Conservation (phyloP, 2,888 invertebrate genomes). For the Xylota sylvarum region DNA sequence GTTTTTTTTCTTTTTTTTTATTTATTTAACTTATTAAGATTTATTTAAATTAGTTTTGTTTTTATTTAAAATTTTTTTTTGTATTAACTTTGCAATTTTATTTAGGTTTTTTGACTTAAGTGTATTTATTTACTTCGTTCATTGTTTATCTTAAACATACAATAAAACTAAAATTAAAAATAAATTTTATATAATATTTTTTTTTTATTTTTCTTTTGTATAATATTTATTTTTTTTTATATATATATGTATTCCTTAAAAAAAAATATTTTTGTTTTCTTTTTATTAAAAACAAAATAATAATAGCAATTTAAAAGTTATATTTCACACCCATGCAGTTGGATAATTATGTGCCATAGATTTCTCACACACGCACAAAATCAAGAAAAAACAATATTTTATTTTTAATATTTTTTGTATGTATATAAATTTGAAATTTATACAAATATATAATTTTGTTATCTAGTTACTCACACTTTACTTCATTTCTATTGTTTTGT, state of each 20-base stretch:
- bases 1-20: too few relatives aligned
- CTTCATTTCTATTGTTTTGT: constrained; percentile 7
- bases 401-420: background rate
- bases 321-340: constrained; percentile 36
- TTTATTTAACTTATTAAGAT: constrained; percentile 40
- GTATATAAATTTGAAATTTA: constrained; percentile 12
- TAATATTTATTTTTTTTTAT: constrained; percentile 11
- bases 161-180: constrained; percentile 46
- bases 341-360: background rate
- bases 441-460: constrained; percentile 20
- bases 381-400: background rate
- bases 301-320: background rate
- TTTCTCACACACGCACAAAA: constrained; percentile 18
- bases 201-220: constrained; percentile 4
- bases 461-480: constrained; percentile 18
- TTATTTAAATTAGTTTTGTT: constrained; percentile 33
- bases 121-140: constrained; percentile 65
- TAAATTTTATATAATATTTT: constrained; percentile 37
- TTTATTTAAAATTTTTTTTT: constrained; percentile 28
- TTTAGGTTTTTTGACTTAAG: constrained; percentile 56
- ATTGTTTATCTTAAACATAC: constrained; percentile 36
- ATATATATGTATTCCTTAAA: background rate
- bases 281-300: constrained; percentile 3
- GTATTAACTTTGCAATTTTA: constrained; percentile 43
- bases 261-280: background rate